Percentiles rank a stretch among this genome's conserved stretches.
Evolutionary conservation across 2,797 vertebrate species (phyloP).

Genomic region (Leptoclinus maculatus): DNA sequence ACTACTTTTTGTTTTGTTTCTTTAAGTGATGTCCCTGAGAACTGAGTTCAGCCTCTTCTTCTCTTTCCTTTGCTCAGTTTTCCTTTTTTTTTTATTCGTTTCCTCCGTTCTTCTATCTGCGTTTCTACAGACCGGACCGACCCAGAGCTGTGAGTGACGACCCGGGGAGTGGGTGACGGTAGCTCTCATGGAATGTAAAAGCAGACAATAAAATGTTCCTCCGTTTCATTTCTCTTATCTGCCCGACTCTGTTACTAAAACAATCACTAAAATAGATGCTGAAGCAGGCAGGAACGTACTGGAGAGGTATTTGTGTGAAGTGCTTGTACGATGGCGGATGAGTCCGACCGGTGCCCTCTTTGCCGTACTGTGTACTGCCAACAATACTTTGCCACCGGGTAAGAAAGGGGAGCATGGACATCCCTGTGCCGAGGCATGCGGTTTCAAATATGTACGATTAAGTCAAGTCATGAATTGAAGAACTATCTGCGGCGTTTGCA

Average conservation of each 20-base stretch:
- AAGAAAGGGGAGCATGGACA: not conserved
- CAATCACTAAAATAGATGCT: constrained; percentile 76
- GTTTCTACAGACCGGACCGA: constrained; percentile 67
- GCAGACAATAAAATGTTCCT: constrained; percentile 63
- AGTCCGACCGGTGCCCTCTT: constrained; percentile 63
- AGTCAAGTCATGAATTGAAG: constrained; percentile 14
- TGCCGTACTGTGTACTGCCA: constrained; percentile 52
- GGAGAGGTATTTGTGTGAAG: constrained; percentile 82
- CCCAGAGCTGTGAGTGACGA: constrained; percentile 68
- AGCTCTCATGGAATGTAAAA: constrained; percentile 77
- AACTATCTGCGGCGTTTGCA: constrained; percentile 18
- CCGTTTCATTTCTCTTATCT: not conserved
- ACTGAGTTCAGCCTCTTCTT: constrained; percentile 88
- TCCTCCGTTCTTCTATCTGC: constrained; percentile 62
- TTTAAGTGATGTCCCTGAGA: constrained; percentile 99
- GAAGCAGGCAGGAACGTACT: constrained; percentile 74
- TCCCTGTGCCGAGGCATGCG: constrained; percentile 46
- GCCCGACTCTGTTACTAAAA: constrained; percentile 25
- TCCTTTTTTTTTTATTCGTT: constrained; percentile 31
- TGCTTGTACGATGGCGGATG: constrained; percentile 75
- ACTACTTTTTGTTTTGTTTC: constrained; percentile 93
- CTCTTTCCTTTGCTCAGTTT: constrained; percentile 85
- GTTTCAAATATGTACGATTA: constrained; percentile 34
- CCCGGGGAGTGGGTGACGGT: constrained; percentile 58
- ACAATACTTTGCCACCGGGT: constrained; percentile 52